Evolutionary conservation across 2,113 vertebrate species (phyloP), one percentile per base, ranked within the genome.

Genomic region (Myiopsitta monachus): DNA sequence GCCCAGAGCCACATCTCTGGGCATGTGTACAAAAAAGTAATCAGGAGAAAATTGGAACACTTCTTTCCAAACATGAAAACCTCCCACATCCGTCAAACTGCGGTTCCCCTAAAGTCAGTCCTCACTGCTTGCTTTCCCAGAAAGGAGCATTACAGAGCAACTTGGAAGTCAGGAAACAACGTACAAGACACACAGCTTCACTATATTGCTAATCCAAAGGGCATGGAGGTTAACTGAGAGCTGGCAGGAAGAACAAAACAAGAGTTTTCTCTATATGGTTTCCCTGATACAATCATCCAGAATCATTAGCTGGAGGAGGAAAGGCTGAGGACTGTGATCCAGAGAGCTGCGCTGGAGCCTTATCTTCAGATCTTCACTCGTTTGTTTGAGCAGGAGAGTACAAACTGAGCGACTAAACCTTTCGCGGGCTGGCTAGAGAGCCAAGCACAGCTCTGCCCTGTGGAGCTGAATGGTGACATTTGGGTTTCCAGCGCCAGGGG

Each of bases 11-110:
- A 59, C n/a, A 28, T 62, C 59, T 89, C 91, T 69, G 83, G 94
- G 91, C 81, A 55, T 16, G 52, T 55, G 52, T 75, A 95, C 96
- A 95, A 93, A 70, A 94, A 74, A 84, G 46, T 54, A 95, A 96
- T 88, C 83, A 90, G 61, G 73, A 84, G 55, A 95, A 92, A 89
- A 92, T 21, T 52, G 44, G 74, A 93, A 73, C 26, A 27, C 67
- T 76, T 87, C 83, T 91, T 86, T 83, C 59, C 51, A 77, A 87
- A 74, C 64, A 77, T 4, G 2, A 39, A 93, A 96, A 75, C 62
- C 69, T 87, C 43, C 78, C 69, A 80, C 67, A 92, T 83, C 16
- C 80, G 43, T 64, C 91, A 94, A 46, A 87, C 17, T 54, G 61
- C 0, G 0, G 77, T 94, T 91, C 72, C 69, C 41, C 43, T 72